Evolutionary conservation across 1,140 invertebrate species (phyloP).

Genomic region (Bicyclus anynana): DNA sequence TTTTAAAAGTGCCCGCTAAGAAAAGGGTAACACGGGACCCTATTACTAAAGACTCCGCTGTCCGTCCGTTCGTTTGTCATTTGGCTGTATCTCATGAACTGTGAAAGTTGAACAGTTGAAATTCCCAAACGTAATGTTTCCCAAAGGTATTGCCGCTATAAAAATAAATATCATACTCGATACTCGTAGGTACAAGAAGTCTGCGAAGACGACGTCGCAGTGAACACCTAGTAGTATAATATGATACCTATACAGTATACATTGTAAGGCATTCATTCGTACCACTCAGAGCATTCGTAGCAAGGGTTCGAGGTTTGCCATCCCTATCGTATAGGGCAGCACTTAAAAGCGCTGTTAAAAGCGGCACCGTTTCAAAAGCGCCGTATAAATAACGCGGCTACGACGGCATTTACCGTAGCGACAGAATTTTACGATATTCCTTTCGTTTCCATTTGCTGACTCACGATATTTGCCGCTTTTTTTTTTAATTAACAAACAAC

Average conservation of each 20-base stretch:
- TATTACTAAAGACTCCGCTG: too few species aligned
- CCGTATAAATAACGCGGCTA: conserved; percentile 65
- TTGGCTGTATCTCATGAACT: too few species aligned
- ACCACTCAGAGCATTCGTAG: conserved; percentile 8
- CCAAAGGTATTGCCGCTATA: too few species aligned
- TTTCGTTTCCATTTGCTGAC: conserved; percentile 58
- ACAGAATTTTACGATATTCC: conserved; percentile 60
- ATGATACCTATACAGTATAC: neutral
- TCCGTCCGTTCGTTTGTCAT: too few species aligned
- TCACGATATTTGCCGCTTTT: conserved; percentile 5
- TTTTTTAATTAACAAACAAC: neutral
- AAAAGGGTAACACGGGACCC: too few species aligned
- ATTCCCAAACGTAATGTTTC: too few species aligned
- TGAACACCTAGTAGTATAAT: too few species aligned
- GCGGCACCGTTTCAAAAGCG: conserved; percentile 62
- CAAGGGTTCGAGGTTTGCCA: conserved; percentile 28
- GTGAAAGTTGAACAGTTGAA: too few species aligned
- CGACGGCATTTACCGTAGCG: conserved; percentile 56
- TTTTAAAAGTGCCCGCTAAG: too few species aligned
- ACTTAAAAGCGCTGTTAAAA: conserved; percentile 73
- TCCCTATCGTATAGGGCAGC: conserved; percentile 40
- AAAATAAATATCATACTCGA: too few species aligned
- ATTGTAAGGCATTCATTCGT: neutral
- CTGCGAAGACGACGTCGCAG: too few species aligned
- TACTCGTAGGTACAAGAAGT: too few species aligned